Evolutionary conservation across 1,140 invertebrate species (phyloP).

Genomic region (Polyergus mexicanus): DNA sequence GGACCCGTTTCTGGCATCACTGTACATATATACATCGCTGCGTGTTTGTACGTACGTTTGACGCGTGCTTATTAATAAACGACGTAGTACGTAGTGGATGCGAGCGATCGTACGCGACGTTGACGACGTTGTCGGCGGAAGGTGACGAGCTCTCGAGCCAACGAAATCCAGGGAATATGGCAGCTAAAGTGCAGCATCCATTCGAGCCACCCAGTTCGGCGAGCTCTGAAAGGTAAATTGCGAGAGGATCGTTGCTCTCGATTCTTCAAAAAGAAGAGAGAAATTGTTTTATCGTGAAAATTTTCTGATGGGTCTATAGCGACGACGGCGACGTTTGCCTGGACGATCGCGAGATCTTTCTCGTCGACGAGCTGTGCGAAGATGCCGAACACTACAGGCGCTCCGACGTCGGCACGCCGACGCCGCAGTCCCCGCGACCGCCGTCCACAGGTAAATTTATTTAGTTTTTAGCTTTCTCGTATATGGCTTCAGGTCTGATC

Average conservation of each 20-base stretch:
- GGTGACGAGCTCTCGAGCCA: not conserved
- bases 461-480: not conserved
- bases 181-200: conserved; percentile 89
- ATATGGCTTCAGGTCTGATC: not conserved
- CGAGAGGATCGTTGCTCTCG: too few species aligned
- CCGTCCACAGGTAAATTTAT: conserved; percentile 89
- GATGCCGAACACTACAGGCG: conserved; percentile 86
- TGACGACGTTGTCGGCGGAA: not conserved
- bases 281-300: not conserved
- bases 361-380: conserved; percentile 87
- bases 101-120: not conserved
- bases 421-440: conserved; percentile 89
- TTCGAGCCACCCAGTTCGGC: conserved; percentile 93
- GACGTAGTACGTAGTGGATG: conserved; percentile 18
- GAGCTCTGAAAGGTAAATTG: conserved; percentile 92
- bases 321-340: conserved; percentile 86
- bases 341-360: conserved; percentile 88
- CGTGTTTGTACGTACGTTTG: not conserved
- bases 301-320: conserved; percentile 61
- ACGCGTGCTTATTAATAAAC: not conserved
- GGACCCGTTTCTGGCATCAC: too few species aligned
- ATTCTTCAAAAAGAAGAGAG: not conserved
- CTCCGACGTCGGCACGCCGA: conserved; percentile 86
- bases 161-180: conserved; percentile 84
- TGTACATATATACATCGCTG: not conserved